Conservation (phyloP, 2,113 vertebrate genomes). For the Crypturellus undulatus region DNA sequence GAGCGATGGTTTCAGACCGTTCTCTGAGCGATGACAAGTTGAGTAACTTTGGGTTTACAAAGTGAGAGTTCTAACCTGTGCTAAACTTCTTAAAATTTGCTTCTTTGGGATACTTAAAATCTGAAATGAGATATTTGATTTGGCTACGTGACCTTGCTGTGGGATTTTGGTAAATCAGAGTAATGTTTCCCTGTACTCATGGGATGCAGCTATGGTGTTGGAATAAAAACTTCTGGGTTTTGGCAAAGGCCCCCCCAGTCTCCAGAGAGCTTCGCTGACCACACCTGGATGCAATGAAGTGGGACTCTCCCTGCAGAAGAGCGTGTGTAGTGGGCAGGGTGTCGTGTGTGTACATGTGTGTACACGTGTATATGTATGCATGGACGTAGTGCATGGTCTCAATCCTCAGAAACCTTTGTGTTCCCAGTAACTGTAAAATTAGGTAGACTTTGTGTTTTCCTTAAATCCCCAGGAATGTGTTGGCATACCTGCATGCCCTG, state of each 20-base stretch:
- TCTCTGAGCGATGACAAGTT: neutral
- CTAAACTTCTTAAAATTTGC: neutral
- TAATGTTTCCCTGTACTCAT: neutral
- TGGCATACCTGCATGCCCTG: neutral
- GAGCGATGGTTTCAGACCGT: neutral
- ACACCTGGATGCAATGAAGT: neutral
- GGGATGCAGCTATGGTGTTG: neutral
- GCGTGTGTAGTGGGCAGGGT: neutral
- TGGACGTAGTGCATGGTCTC: slow-evolving; percentile 49
- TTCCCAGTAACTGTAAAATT: neutral
- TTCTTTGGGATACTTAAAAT: neutral
- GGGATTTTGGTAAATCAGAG: neutral
- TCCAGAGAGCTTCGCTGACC: slow-evolving; percentile 35
- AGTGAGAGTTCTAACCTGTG: neutral
- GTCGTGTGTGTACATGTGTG: neutral
- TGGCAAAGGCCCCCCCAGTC: neutral
- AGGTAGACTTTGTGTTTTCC: neutral
- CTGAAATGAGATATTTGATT: neutral
- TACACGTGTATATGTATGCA: slow-evolving; percentile 31
- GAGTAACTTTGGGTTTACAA: rapidly evolving
- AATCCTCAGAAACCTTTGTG: neutral
- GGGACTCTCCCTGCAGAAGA: neutral
- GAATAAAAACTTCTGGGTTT: neutral
- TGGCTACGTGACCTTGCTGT: rapidly evolving
- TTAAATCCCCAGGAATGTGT: neutral